Conservation (phyloP, 92 coral and sea anemone genomes). For the Diadumene lineata region DNA sequence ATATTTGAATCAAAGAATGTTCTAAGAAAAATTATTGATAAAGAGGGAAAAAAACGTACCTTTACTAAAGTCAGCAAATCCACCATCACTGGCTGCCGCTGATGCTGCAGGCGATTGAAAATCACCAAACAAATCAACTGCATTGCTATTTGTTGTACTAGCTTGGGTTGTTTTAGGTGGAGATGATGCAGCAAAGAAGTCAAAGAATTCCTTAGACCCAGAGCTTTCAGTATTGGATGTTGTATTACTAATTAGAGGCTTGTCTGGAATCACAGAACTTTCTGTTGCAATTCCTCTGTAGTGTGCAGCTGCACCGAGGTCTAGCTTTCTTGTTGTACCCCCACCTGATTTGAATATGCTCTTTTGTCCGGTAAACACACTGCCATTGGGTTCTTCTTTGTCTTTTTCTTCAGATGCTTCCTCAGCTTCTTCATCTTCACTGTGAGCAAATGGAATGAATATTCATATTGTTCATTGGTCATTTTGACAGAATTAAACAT, state of each 20-base stretch:
- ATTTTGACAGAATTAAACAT: too few species aligned
- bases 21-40: too few species aligned
- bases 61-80: slow-evolving; percentile 42
- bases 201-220: slow-evolving; percentile 67
- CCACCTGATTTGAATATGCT: slow-evolving; percentile 49
- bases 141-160: slow-evolving; percentile 23
- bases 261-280: slow-evolving; percentile 12
- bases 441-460: slow-evolving; percentile 5
- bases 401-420: slow-evolving; percentile 84
- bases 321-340: slow-evolving; percentile 64
- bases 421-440: slow-evolving; percentile 86
- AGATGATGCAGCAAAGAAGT: slow-evolving; percentile 63
- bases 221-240: slow-evolving; percentile 43
- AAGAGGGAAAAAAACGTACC: slow-evolving; percentile 39
- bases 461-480: too few species aligned
- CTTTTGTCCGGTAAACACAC: slow-evolving; percentile 29
- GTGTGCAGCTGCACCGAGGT: slow-evolving; percentile 93
- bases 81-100: slow-evolving; percentile 31
- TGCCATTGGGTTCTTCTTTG: slow-evolving; percentile 58
- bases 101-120: slow-evolving; percentile 67
- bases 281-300: slow-evolving; percentile 44
- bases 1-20: too few species aligned
- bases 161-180: slow-evolving; percentile 15
- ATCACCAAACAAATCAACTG: slow-evolving; percentile 64
- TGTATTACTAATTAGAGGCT: slow-evolving; percentile 20